Base-by-base conservation (phyloP, 2,888 invertebrate genomes). In the Melolontha melolontha region DNA sequence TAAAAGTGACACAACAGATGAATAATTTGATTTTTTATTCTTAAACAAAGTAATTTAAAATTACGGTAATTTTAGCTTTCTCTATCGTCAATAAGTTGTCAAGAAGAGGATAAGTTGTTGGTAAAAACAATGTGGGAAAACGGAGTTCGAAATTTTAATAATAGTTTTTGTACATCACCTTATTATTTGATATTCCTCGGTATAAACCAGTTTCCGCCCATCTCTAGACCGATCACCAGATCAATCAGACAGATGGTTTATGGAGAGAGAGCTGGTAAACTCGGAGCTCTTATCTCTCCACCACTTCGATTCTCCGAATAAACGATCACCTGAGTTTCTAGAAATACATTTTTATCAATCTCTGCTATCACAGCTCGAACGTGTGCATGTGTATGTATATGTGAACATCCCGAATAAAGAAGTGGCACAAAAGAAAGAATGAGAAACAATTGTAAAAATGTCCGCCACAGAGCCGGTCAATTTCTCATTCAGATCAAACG, bases 161-260 rank as follows among this genome's bases (percentile, higher is more conserved):
- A 34, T 34, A 34, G 34, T 42, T 44, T 57, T 57, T 57, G 42
- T 57, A 5, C 57, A 44, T 16, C 42, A 44, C 27, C 57, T 57
- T 57, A 57, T 57, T 57, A 57, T 57, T 57, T 57, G 57, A 57
- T 57, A 57, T 57, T 57, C 57, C 22, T 41, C 63, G 62, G 64
- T 69, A 68, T 69, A 70, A 69, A 68, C 69, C 64, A 64, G 71
- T 70, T 73, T 73, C 70, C 73, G 71, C 70, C 71, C 73, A 70
- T 69, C 70, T 44, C 66, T 67, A 62, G 66, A 72, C 70, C 71
- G 71, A 68, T 67, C 42, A 51, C 57, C 63, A 64, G 73, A 73
- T 73, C 71, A 69, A 70, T 73, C 73, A 70, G 71, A 64, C 73
- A 73, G 73, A 73, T 73, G 73, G 71, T 71, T 73, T 71, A 73